phyloP scores from a whole-genome alignment of 1,140 invertebrate genomes.

The Chrysomallon squamiferum region DNA sequence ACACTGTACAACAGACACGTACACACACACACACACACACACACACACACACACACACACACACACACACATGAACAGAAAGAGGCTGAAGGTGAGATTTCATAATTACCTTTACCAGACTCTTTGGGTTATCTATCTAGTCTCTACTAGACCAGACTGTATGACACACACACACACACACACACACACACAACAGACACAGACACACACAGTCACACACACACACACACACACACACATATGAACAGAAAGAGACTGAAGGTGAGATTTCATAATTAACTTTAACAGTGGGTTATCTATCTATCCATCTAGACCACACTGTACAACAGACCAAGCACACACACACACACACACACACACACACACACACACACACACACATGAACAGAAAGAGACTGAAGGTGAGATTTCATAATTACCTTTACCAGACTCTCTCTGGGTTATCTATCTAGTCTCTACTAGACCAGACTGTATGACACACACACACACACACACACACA shows the following conservation, averaged over 20 bases:
- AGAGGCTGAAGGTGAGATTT: slow-evolving; percentile 74
- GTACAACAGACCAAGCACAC: no score
- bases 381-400: slow-evolving; percentile 94
- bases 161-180: not conserved
- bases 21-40: no score
- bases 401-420: slow-evolving; percentile 33
- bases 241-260: slow-evolving; percentile 94
- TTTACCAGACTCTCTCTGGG: no score
- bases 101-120: no score
- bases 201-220: not conserved
- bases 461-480: not conserved
- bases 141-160: not conserved
- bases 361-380: slow-evolving; percentile 72
- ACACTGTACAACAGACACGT: not conserved
- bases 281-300: no score
- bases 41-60: not conserved
- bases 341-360: no score
- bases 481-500: no score
- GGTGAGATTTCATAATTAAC: slow-evolving; percentile 32
- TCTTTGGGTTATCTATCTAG: no score
- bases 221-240: no score
- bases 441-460: not conserved
- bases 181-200: not conserved
- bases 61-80: slow-evolving; percentile 92
- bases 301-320: not conserved